Percentiles rank a stretch among this genome's conserved stretches.
phyloP scores from a whole-genome alignment of 2,113 vertebrate species.

The Zingel zingel region DNA sequence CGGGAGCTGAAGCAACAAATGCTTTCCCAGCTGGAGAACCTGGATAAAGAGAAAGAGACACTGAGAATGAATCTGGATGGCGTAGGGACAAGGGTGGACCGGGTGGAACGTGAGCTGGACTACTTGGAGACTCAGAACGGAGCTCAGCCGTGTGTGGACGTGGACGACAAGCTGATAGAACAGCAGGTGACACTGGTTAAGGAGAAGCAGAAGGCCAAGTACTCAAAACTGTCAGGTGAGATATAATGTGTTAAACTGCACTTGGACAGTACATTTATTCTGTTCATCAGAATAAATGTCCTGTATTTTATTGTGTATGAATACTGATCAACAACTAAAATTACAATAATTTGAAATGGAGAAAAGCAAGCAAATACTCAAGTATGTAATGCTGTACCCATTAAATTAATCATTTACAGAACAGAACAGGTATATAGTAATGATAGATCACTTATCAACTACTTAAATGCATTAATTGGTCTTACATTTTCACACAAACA shows the following conservation, averaged over 20 bases:
- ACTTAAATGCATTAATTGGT: neutral
- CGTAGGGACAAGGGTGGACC: conserved; percentile 89
- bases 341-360: neutral
- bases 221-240: conserved; percentile 91
- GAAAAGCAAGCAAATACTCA: neutral
- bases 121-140: conserved; percentile 96
- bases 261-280: neutral
- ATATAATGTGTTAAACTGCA: neutral
- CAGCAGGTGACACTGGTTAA: conserved; percentile 87
- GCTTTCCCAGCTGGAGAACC: conserved; percentile 90
- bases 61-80: conserved; percentile 88
- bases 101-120: conserved; percentile 95
- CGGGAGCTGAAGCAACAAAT: conserved; percentile 97
- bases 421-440: neutral
- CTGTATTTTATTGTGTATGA: neutral
- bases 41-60: conserved; percentile 92
- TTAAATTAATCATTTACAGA: neutral
- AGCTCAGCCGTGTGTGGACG: conserved; percentile 91
- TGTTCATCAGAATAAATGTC: neutral
- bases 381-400: neutral
- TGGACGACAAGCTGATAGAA: conserved; percentile 92
- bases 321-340: neutral
- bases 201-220: conserved; percentile 92
- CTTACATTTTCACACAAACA: neutral
- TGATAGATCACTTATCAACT: neutral